These are phyloP conservation scores for Pseudochaenichthys georgianus DNA, from an alignment of 2,797 vertebrate species.

Conservation along the genomic window DNA sequence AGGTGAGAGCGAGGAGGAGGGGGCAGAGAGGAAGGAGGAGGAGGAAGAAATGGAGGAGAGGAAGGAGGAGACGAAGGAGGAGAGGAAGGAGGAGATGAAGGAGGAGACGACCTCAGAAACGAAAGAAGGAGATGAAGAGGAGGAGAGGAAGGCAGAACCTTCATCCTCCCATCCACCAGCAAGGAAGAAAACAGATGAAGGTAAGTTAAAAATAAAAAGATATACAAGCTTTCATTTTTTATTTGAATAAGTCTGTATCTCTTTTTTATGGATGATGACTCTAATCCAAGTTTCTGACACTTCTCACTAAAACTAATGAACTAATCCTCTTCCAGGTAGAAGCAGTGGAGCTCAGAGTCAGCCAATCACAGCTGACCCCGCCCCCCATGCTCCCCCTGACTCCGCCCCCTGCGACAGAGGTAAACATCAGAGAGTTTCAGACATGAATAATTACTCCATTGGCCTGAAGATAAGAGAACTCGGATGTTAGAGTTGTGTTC, in stretches of 20 bases:
- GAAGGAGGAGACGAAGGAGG: slow-evolving; percentile 72
- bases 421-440: slow-evolving; percentile 25
- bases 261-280: no score
- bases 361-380: slow-evolving; percentile 53
- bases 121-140: slow-evolving; percentile 74
- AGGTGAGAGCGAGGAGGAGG: slow-evolving; percentile 71
- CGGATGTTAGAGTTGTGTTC: background rate
- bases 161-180: slow-evolving; percentile 84
- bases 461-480: background rate
- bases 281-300: no score
- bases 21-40: background rate
- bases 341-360: slow-evolving; percentile 57
- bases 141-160: slow-evolving; percentile 80
- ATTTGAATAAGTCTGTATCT: no score
- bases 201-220: slow-evolving; percentile 54
- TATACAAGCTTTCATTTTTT: background rate
- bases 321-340: slow-evolving; percentile 53
- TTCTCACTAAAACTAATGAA: background rate
- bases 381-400: slow-evolving; percentile 39
- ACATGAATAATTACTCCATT: background rate
- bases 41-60: slow-evolving; percentile 75
- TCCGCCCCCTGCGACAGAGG: slow-evolving; percentile 65
- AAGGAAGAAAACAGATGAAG: slow-evolving; percentile 88
- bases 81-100: slow-evolving; percentile 31
- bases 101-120: slow-evolving; percentile 70